phyloP scores from a whole-genome alignment of 2,888 invertebrate species.

The Microplitis deprimator region DNA sequence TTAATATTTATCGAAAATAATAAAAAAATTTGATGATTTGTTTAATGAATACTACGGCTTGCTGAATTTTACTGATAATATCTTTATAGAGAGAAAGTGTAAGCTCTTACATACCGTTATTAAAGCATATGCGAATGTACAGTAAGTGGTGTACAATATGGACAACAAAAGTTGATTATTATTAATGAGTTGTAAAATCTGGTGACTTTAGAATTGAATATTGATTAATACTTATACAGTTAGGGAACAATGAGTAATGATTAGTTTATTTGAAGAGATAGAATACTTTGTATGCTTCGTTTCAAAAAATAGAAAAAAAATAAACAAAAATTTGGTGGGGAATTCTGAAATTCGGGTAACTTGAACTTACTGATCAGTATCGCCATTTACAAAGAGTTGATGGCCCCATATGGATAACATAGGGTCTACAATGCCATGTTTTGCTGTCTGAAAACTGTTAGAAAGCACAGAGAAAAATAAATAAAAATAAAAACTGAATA shows the following conservation, averaged over 20 bases:
- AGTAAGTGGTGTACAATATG: background rate
- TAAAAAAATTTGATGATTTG: background rate
- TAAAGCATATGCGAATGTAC: background rate
- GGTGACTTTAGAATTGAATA: background rate
- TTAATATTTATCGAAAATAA: background rate
- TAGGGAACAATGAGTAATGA: background rate
- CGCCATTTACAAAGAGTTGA: slow-evolving; percentile 97
- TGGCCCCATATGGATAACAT: slow-evolving; percentile 99
- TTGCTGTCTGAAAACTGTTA: slow-evolving; percentile 77
- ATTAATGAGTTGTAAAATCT: background rate
- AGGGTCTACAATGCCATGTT: slow-evolving; percentile 98
- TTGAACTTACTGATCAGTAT: slow-evolving; percentile 93
- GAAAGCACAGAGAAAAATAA: slow-evolving; percentile 67
- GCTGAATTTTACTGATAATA: background rate
- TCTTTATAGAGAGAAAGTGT: background rate
- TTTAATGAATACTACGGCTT: background rate
- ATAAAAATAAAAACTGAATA: background rate
- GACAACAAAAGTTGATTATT: background rate
- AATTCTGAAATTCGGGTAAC: slow-evolving; percentile 6
- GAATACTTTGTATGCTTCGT: background rate
- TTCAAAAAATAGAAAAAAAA: background rate
- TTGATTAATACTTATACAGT: background rate
- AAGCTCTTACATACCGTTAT: background rate
- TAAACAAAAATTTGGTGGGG: background rate
- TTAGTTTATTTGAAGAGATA: background rate